Evolutionary conservation across 2,888 invertebrate species (phyloP).

Genomic region (Eubasilissa splendida): DNA sequence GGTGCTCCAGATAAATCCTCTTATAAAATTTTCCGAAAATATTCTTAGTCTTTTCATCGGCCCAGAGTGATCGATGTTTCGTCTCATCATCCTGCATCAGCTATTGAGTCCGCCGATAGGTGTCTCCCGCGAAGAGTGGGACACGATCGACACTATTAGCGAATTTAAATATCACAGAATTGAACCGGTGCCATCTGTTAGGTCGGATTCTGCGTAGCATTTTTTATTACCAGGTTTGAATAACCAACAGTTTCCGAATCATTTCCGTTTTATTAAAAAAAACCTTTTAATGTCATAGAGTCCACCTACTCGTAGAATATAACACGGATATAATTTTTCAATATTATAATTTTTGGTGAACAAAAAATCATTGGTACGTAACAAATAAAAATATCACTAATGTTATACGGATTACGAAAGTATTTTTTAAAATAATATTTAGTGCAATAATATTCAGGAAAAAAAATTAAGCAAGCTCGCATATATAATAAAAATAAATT

Average conservation of each 20-base stretch:
- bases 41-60: not conserved
- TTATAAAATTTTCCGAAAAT: constrained; percentile 14
- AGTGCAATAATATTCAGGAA: too few relatives aligned
- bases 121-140: constrained; percentile 41
- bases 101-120: constrained; percentile 18
- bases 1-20: constrained; percentile 14
- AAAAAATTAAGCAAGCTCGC: too few relatives aligned
- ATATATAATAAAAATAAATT: too few relatives aligned
- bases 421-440: too few relatives aligned
- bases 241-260: not conserved
- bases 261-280: not conserved
- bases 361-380: too few relatives aligned
- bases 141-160: constrained; percentile 57
- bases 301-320: too few relatives aligned
- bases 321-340: too few relatives aligned
- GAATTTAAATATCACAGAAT: constrained; percentile 56
- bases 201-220: constrained; percentile 26
- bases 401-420: too few relatives aligned
- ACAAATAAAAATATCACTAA: too few relatives aligned
- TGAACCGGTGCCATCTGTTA: constrained; percentile 54
- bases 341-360: too few relatives aligned
- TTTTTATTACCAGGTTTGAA: constrained; percentile 12
- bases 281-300: too few relatives aligned
- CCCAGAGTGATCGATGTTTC: constrained; percentile 17
- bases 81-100: not conserved